phyloP scores from a whole-genome alignment of 2,113 vertebrate genomes.

The Arizona elegans region DNA sequence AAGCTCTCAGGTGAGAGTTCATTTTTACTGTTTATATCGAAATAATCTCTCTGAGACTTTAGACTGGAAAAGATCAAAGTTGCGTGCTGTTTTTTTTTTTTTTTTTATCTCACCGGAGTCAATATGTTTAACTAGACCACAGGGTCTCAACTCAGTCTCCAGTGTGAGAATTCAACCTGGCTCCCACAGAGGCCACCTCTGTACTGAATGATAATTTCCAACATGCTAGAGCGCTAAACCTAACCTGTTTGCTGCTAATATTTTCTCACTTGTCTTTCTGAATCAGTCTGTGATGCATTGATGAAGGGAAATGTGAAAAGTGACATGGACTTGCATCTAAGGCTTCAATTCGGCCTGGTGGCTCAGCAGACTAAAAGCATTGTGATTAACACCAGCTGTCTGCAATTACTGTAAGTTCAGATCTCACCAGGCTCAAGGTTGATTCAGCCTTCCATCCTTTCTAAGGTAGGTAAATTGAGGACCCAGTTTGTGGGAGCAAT shows the following conservation, averaged over 20 bases:
- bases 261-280: not conserved
- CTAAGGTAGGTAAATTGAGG: no score
- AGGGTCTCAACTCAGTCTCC: not conserved
- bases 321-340: not conserved
- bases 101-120: not conserved
- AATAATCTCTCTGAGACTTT: not conserved
- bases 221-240: not conserved
- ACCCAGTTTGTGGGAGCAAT: no score
- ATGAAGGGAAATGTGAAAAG: not conserved
- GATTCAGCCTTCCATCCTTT: no score
- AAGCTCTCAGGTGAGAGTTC: not conserved
- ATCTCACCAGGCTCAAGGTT: no score
- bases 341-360: no score
- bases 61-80: not conserved
- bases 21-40: not conserved
- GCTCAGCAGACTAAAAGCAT: no score
- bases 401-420: no score
- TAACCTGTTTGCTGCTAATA: not conserved
- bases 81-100: not conserved
- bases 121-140: not conserved
- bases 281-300: not conserved
- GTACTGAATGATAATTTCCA: not conserved
- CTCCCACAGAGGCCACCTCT: not conserved
- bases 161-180: not conserved
- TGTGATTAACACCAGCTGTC: no score